These are phyloP conservation scores for Epiblema foenella DNA, from an alignment of 2,888 invertebrate species.

Conservation along the genomic window DNA sequence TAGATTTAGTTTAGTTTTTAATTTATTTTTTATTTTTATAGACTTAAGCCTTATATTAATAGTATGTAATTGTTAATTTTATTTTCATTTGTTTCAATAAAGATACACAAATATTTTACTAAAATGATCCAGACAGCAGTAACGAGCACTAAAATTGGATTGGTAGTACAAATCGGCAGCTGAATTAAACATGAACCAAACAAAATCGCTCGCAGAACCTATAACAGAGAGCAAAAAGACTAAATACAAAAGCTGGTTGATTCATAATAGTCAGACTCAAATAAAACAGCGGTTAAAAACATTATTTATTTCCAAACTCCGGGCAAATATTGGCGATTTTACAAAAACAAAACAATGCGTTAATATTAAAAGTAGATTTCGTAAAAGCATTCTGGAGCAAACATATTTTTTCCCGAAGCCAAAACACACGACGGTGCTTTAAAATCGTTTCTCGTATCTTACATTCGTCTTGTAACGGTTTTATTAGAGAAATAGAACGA, in stretches of 20 bases:
- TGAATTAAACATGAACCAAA: constrained; percentile 10
- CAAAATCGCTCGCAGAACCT: background rate
- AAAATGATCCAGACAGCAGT: background rate
- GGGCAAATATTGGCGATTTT: constrained; percentile 1
- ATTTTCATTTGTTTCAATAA: too few relatives aligned
- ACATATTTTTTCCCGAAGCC: constrained; percentile 38
- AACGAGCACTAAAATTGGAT: constrained; percentile 1
- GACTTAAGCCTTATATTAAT: too few relatives aligned
- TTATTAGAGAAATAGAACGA: constrained; percentile 34
- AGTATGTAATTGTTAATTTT: too few relatives aligned
- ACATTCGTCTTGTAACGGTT: constrained; percentile 43
- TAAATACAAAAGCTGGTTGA: background rate
- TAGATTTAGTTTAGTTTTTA: too few relatives aligned
- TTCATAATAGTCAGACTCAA: background rate
- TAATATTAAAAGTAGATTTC: constrained; percentile 2
- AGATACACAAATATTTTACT: too few relatives aligned
- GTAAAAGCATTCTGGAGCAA: constrained; percentile 22
- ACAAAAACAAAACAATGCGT: constrained; percentile 14
- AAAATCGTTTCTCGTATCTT: constrained; percentile 34
- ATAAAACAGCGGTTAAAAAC: constrained; percentile 4
- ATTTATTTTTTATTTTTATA: too few relatives aligned
- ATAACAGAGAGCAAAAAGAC: background rate
- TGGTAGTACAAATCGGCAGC: background rate
- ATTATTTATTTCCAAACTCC: constrained; percentile 16
- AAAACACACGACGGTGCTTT: constrained; percentile 37